A percentile compares a stretch with the other conserved stretches of the same genome.
These are phyloP conservation scores for Scolopax mira DNA, from an alignment of 2,113 vertebrate species.

Conservation along the genomic window DNA sequence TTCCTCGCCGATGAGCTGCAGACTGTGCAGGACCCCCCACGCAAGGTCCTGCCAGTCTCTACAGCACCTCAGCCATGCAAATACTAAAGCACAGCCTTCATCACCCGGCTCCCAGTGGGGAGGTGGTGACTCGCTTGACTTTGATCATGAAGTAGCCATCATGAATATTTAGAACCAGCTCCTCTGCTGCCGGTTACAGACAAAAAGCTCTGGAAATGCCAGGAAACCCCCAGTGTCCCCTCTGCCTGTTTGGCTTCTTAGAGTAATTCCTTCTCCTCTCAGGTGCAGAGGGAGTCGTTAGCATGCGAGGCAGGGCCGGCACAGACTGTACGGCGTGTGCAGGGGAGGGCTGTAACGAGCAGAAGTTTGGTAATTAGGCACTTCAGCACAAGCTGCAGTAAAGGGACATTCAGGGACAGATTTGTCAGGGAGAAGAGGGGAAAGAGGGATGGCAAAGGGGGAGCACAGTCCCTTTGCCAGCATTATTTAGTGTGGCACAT, in stretches of 20 bases:
- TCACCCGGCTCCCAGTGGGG: not conserved
- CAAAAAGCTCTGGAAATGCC: conserved; percentile 27
- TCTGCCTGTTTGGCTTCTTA: not conserved
- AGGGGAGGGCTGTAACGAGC: not conserved
- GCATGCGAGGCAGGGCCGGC: conserved; percentile 9
- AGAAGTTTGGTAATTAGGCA: not conserved
- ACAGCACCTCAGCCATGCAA: not conserved
- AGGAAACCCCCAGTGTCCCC: not conserved
- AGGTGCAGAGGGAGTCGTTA: not conserved
- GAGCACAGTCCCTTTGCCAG: not conserved
- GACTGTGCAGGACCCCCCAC: not conserved
- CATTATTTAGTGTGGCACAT: not conserved
- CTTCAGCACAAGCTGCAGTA: not conserved
- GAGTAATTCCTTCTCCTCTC: not conserved
- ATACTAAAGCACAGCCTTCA: not conserved
- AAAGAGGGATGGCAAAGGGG: not conserved
- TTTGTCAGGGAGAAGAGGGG: not conserved
- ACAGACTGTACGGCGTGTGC: not conserved
- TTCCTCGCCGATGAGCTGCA: fast-evolving
- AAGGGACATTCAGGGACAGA: not conserved
- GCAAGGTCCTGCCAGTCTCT: not conserved
- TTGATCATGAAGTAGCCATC: not conserved
- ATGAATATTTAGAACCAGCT: conserved; percentile 5
- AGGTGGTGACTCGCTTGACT: not conserved
- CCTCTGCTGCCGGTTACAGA: not conserved